phyloP scores from a whole-genome alignment of 2,113 vertebrate genomes.

The Hystrix cristata region DNA sequence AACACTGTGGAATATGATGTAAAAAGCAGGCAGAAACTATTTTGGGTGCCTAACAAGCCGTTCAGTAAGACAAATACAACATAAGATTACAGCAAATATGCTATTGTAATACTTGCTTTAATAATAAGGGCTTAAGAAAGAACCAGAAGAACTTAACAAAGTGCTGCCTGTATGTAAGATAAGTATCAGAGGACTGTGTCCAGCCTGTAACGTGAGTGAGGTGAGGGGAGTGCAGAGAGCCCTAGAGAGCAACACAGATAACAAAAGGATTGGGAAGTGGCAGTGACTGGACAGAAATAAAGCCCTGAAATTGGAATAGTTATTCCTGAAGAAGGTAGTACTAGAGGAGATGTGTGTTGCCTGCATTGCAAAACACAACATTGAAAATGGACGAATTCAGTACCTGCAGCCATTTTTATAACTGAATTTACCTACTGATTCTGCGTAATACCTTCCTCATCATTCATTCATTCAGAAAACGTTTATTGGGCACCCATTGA shows the following conservation, averaged over 20 bases:
- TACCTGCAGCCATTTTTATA: background rate
- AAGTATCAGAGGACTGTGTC: background rate
- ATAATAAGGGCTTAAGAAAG: background rate
- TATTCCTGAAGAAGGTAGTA: background rate
- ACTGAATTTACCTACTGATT: background rate
- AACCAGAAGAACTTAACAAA: background rate
- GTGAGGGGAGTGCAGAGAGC: background rate
- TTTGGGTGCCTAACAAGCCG: background rate
- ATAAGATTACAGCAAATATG: background rate
- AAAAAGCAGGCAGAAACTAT: background rate
- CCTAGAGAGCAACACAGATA: background rate
- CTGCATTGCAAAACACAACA: background rate
- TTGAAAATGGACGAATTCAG: background rate
- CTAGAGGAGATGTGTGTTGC: background rate
- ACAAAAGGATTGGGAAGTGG: background rate
- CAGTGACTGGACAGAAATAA: background rate
- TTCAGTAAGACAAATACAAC: background rate
- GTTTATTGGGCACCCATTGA: conserved; percentile 24
- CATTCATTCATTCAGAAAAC: conserved; percentile 35
- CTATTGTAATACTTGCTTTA: background rate
- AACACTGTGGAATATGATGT: background rate
- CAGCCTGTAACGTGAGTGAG: background rate
- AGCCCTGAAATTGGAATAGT: background rate
- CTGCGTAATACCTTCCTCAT: background rate
- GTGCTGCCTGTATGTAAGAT: background rate